phyloP scores from a whole-genome alignment of 2,888 invertebrate species.

The Dryomyza anilis region DNA sequence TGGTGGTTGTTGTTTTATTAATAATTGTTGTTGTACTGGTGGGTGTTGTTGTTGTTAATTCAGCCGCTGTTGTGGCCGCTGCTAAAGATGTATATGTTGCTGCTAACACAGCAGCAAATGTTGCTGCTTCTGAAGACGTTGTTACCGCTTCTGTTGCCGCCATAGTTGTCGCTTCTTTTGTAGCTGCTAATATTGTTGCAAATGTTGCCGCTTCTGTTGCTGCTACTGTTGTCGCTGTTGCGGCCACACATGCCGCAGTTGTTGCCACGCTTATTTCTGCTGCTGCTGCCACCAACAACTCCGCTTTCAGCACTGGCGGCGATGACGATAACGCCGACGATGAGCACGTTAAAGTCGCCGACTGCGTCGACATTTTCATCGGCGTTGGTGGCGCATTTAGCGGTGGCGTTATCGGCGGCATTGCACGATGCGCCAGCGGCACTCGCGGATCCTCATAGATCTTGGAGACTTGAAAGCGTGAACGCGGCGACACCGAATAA shows the following conservation, averaged over 20 bases:
- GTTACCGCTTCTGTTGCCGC: neutral
- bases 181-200: neutral
- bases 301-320: slow-evolving; percentile 2
- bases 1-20: neutral
- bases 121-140: too few species aligned
- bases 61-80: too few species aligned
- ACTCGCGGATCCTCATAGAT: slow-evolving; percentile 57
- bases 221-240: neutral
- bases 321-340: neutral
- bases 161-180: too few species aligned
- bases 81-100: too few species aligned
- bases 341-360: too few species aligned
- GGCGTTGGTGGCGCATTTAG: slow-evolving; percentile 53
- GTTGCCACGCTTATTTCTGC: slow-evolving; percentile 24
- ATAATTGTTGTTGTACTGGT: too few species aligned
- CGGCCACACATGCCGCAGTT: neutral
- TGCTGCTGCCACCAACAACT: slow-evolving; percentile 30
- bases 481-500: slow-evolving; percentile 55
- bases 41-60: too few species aligned
- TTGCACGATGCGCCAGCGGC: slow-evolving; percentile 43
- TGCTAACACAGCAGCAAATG: too few species aligned
- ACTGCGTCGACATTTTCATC: slow-evolving; percentile 41
- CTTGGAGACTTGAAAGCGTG: slow-evolving; percentile 56
- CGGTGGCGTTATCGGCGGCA: slow-evolving; percentile 54
- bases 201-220: neutral